A percentile compares a stretch with the other conserved stretches of the same genome.
These are phyloP conservation scores for Myzus persicae DNA, from an alignment of 1,140 invertebrate genomes.

Conservation along the genomic window DNA sequence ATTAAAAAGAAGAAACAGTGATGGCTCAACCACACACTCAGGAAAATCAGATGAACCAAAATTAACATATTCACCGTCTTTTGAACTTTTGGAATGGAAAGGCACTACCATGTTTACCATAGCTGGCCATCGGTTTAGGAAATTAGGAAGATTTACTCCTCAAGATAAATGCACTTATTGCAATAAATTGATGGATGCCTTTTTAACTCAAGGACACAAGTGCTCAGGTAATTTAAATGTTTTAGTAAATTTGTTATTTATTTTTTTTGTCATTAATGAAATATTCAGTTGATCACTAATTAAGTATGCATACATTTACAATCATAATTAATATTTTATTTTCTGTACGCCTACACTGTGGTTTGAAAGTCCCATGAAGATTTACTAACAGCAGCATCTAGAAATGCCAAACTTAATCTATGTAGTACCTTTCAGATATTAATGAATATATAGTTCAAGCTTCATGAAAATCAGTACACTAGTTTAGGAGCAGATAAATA, in stretches of 20 bases:
- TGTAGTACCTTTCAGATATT: no score
- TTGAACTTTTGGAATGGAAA: slow-evolving; percentile 69
- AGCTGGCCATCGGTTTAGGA: slow-evolving; percentile 77
- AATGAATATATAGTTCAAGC: no score
- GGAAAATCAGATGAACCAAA: slow-evolving; percentile 50
- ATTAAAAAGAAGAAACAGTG: slow-evolving; percentile 74
- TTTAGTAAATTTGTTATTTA: background rate
- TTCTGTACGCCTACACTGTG: no score
- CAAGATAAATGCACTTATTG: slow-evolving; percentile 81
- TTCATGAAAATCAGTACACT: no score
- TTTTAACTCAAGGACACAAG: slow-evolving; percentile 82
- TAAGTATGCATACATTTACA: no score
- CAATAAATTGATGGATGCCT: slow-evolving; percentile 78
- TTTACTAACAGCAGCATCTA: no score
- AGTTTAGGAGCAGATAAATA: no score
- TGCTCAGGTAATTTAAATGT: slow-evolving; percentile 70
- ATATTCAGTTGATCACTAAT: no score
- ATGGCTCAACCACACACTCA: slow-evolving; percentile 71
- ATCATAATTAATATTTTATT: no score
- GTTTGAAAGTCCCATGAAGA: no score
- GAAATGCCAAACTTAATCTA: no score
- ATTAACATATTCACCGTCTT: slow-evolving; percentile 61
- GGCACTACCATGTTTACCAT: slow-evolving; percentile 70
- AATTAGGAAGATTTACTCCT: slow-evolving; percentile 76
- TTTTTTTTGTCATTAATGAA: no score